Percentiles rank a stretch among this genome's conserved stretches.
Conservation (phyloP, 1,140 invertebrate genomes). For the Lepidurus packardi region DNA sequence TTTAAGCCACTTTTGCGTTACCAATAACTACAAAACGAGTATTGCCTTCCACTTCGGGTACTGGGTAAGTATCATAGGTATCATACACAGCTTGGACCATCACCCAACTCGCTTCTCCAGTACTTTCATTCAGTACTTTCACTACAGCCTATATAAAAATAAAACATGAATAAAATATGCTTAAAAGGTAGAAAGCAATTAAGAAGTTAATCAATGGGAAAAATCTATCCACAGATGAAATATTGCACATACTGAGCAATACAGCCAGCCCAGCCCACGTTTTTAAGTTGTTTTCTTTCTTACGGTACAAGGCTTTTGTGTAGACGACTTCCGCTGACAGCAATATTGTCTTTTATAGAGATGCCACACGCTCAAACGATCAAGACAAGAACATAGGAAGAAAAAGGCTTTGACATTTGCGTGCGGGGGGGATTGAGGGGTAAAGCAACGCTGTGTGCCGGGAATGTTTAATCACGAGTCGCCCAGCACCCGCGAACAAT, state of each 20-base stretch:
- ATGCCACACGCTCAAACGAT: slow-evolving; percentile 4
- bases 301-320: neutral
- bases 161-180: neutral
- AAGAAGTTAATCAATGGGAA: neutral
- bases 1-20: neutral
- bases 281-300: too few species aligned
- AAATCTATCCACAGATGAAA: too few species aligned
- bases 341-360: slow-evolving; percentile 22
- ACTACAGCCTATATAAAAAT: neutral
- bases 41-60: slow-evolving; percentile 16
- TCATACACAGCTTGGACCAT: slow-evolving; percentile 42
- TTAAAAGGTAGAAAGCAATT: too few species aligned
- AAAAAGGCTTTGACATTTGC: slow-evolving; percentile 16
- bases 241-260: too few species aligned
- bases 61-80: slow-evolving; percentile 39
- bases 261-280: neutral
- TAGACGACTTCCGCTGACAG: neutral
- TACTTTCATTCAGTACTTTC: neutral
- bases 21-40: neutral
- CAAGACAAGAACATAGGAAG: neutral
- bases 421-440: neutral
- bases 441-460: neutral
- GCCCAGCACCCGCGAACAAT: slow-evolving; percentile 2
- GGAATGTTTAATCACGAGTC: slow-evolving; percentile 19
- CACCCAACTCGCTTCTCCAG: neutral